phyloP scores from a whole-genome alignment of 2,113 vertebrate species.

The Neogale vison region DNA sequence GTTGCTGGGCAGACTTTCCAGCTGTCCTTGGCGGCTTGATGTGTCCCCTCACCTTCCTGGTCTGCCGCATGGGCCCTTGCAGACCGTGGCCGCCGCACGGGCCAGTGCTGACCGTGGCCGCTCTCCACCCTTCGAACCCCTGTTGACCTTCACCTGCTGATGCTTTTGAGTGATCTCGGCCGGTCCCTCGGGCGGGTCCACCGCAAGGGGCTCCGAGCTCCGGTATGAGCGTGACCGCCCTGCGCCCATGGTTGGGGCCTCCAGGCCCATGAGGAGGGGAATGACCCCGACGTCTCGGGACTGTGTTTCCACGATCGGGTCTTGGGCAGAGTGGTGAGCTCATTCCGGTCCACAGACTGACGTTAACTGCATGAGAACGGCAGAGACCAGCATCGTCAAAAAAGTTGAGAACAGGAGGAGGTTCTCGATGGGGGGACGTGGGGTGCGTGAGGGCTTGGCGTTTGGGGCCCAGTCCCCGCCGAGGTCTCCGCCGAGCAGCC shows the following conservation, averaged over 20 bases:
- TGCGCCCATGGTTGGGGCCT: not conserved
- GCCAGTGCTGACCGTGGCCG: accelerated
- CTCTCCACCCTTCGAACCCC: too few relatives aligned
- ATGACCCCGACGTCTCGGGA: accelerated
- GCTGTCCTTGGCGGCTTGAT: not conserved
- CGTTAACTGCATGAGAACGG: accelerated
- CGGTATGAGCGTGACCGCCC: not conserved
- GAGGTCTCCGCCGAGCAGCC: not conserved
- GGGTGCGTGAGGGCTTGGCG: not conserved
- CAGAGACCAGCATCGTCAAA: accelerated
- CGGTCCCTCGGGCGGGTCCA: not conserved
- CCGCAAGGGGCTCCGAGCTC: not conserved
- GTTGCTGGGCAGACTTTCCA: not conserved
- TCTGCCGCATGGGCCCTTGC: accelerated
- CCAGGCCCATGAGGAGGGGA: not conserved
- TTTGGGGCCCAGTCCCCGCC: accelerated
- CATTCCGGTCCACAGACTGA: accelerated
- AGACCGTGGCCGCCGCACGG: accelerated
- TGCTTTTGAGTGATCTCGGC: not conserved
- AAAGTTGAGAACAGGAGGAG: accelerated
- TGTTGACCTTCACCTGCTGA: not conserved
- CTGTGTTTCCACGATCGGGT: accelerated
- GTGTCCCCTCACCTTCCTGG: not conserved
- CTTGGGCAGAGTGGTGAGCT: accelerated
- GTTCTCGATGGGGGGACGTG: accelerated